Conservation (phyloP, 2,113 vertebrate species). For the Seriola dumerili region DNA sequence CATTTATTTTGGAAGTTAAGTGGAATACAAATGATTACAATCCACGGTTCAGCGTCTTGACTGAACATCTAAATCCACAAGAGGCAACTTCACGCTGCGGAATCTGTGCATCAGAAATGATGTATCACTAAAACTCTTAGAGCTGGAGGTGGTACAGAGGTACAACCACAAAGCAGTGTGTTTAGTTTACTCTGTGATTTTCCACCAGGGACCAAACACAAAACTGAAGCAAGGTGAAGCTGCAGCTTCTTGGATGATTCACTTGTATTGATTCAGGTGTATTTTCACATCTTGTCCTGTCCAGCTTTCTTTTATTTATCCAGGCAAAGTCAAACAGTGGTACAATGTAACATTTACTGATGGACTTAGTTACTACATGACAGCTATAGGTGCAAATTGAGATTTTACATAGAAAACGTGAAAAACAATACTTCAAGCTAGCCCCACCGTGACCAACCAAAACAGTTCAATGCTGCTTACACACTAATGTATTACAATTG, state of each 20-base stretch:
- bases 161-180: neutral
- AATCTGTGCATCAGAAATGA: neutral
- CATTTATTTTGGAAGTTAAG: constrained; percentile 8
- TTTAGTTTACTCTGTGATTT: constrained; percentile 18
- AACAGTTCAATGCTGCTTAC: too few species aligned
- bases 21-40: neutral
- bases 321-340: constrained; percentile 4
- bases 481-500: too few species aligned
- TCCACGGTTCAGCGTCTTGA: neutral
- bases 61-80: neutral
- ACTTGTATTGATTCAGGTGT: constrained; percentile 47
- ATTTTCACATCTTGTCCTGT: constrained; percentile 43
- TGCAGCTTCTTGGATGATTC: constrained; percentile 42
- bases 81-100: neutral
- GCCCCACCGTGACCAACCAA: too few species aligned
- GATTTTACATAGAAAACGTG: neutral
- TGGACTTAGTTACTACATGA: neutral
- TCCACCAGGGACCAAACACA: constrained; percentile 22
- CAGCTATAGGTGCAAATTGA: too few species aligned
- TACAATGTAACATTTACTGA: neutral
- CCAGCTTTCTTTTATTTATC: constrained; percentile 3
- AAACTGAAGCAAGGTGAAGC: neutral
- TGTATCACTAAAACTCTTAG: neutral
- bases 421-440: too few species aligned
- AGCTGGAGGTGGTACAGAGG: neutral